Evolutionary conservation across 1,140 invertebrate species (phyloP), one percentile per base, ranked within the genome.

Genomic region (Conus betulinus): DNA sequence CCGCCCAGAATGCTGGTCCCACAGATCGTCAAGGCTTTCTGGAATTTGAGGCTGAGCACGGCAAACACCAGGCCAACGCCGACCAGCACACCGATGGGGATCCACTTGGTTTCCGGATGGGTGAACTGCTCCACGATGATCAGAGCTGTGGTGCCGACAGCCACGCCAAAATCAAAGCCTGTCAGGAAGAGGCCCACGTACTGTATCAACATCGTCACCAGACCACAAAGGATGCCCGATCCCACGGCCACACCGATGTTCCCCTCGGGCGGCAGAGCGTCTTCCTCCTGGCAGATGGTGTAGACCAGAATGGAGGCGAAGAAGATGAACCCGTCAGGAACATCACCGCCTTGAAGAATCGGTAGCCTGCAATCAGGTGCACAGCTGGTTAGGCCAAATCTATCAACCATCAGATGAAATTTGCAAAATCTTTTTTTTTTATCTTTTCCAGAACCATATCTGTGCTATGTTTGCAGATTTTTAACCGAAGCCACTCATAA

Each of bases 321-420:
- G 95, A 98, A 98, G 76, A 98, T 97, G 93, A 98, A 97, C 98
- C 98, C 52, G 97, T 98, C 53, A 98, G 96, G 94, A 98, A 98
- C 97, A 98, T 98, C n/a, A 97, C 97, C 5, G 97, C 97, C 94
- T 98, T 98, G 94, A 98, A 98, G 94, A 97, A 98, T 84, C 98
- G 96, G 95, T 98, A 98, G 85, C 98, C 97, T 97, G 96, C 79
- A 96, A 97, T 20, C 83, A 53, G 39, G 39, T 39, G 39, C 39
- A 39, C 89, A 87, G 86, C 39, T 39, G 39, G 39, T 39, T 39
- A 39, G 55, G 53, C 13, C 67, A 15, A 85, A 60, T 27, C 27
- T 57, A 76, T 60, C 51, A 79, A n/a, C 51, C 5, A 84, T 84
- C 39, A 39, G 39, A 39, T 39, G 39, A 39, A 39, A 39, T 39